Base-by-base conservation (phyloP, 2,797 vertebrate genomes). In the Crax fasciolata region DNA sequence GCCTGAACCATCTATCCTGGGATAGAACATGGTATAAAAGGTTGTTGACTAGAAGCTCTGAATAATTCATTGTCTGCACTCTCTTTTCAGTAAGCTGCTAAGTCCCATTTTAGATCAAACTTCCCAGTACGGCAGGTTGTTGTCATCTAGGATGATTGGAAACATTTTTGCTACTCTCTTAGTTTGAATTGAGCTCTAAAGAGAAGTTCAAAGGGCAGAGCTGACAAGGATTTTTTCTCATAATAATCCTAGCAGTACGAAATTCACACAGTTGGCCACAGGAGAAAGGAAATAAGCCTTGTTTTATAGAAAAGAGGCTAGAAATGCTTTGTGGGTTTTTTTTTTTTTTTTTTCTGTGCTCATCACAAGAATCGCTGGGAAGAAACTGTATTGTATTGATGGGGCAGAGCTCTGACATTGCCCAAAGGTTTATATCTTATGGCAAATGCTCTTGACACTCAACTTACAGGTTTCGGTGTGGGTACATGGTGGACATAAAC, bases 61-160 rank as follows among this genome's bases (percentile, higher is more conserved):
- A 97, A 97, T 97, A 95, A 97, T 97, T 97, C 93, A 97, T 94
- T 67, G 24, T 18, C 32, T 76, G 2, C 35, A 14, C 54, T 96
- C 48, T 75, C 61, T 94, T 94, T 91, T 73, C 85, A 86, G 73
- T 65, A 82, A 95, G 74, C 46, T 71, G 58, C 41, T 67, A 62
- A 92, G 67, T 58, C 74, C 49, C 30, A 39, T 90, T 96, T 97
- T 85, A 96, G 89, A 94, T 88, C 92, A 95, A 82, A 61, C 75
- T 89, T 86, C 38, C 73, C n/a, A 20, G 1, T 91, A 71, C 24
- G 62, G 86, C 44, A 95, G 20, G 44, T 65, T 65, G 48, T 73
- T 95, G 73, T 86, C 73, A 46, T 48, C 84, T 71, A 73, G 48
- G 52, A 94, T 87, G 87, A 92, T 1, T 88, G 65, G 83, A 96